Evolutionary conservation across 2,888 invertebrate species (phyloP), one percentile per base, ranked within the genome.

Genomic region (Plebejus argus): DNA sequence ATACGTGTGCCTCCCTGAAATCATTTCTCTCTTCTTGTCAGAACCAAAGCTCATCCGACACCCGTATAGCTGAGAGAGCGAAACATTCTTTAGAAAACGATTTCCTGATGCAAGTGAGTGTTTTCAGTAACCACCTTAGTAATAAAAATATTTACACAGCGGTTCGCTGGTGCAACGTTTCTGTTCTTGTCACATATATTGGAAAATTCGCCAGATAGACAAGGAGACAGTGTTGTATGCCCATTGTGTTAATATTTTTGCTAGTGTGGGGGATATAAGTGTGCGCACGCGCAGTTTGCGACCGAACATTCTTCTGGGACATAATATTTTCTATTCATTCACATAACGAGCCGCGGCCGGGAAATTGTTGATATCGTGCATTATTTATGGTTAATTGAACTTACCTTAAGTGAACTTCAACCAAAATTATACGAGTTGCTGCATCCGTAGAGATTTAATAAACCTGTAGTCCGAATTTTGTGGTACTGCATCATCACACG

Each of bases 81-180:
- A 94, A 94, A 92, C 93, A 94, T 88, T 89, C 91, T 78, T 90
- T 94, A 92, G 93, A 93, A 83, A 93, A 90, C 90, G 92, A 88
- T 90, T 93, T 92, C 92, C 93, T 94, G 92, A 81, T 90, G 84
- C 93, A 94, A 93, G 93, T 94, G 93, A 94, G 93, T 94, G 83
- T 58, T 81, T 81, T 79, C 77, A 75, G 45, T 18, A 53, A 18
- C 15, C 53, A 12, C 53, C 18, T 53, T 53, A 18, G 53, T 53
- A 5, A 53, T 53, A 4, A 53, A 15, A 53, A 53, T 53, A 53
- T 53, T 18, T 18, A 53, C 53, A 53, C 53, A 53, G 18, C 15
- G 12, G 53, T 18, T 53, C 18, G 12, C 18, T 15, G 53, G 45
- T 45, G 45, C 45, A 45, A 53, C 53, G 18, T 53, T 5, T 53